Conservation (phyloP, 1,140 invertebrate genomes). For the Leptonema lineaticorne region DNA sequence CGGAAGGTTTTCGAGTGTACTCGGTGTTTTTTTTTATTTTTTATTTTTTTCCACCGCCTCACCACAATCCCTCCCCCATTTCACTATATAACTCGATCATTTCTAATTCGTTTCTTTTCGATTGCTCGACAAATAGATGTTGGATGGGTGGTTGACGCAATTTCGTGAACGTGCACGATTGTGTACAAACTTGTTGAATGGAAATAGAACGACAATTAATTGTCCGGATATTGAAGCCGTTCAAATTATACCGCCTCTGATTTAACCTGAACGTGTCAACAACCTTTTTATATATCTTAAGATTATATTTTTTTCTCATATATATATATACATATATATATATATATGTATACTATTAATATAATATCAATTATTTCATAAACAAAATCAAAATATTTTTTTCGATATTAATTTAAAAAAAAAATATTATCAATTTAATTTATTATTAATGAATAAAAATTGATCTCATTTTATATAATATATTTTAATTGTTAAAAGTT, state of each 20-base stretch:
- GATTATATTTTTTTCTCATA: neutral
- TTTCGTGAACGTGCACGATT: neutral
- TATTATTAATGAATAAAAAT: too few species aligned
- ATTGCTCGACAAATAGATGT: constrained; percentile 2
- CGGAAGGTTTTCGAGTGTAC: neutral
- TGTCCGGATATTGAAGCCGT: constrained; percentile 1
- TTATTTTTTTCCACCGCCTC: too few species aligned
- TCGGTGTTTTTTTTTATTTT: neutral
- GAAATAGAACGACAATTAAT: constrained; percentile 9
- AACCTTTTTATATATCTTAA: too few species aligned
- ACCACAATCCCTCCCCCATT: too few species aligned
- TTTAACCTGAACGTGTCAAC: too few species aligned
- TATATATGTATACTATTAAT: neutral
- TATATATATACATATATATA: neutral
- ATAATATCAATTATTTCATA: too few species aligned
- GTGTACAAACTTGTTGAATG: neutral
- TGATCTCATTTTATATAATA: too few species aligned
- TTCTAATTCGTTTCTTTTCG: constrained; percentile 9
- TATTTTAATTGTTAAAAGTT: too few species aligned
- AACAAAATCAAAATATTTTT: too few species aligned
- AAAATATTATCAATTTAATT: too few species aligned
- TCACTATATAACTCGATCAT: neutral
- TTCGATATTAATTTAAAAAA: too few species aligned
- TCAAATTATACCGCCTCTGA: neutral
- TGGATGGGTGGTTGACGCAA: neutral